Evolutionary conservation across 2,888 invertebrate genomes (phyloP), one percentile per base, ranked within the genome.

Genomic region (Helleia helle): DNA sequence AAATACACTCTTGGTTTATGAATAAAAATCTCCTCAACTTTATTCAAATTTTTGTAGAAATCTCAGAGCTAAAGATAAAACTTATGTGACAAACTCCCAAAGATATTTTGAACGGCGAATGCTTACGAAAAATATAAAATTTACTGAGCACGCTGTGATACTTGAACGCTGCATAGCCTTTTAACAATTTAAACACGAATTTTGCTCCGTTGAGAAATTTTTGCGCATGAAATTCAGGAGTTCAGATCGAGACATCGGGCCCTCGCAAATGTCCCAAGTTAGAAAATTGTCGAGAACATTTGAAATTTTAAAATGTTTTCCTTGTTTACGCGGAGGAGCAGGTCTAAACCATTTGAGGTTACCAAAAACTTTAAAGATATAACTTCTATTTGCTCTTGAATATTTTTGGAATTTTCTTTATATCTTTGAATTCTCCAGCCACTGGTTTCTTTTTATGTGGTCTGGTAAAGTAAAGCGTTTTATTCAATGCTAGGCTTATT

Each of bases 161-260:
- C 51, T 43, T 46, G 47, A 52, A 52, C 54, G 50, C 37, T 42
- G 49, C 48, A 46, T 45, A 44, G 49, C 52, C 64, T 65, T 64
- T 74, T 67, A 71, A 71, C 71, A 70, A 77, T 79, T 76, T 69
- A 68, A 71, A 71, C 71, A 71, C 56, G 66, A 63, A 67, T 65
- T 46, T 58, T 26, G 40, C 40, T 26, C 40, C 48, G 46, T 48
- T 54, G 54, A 58, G 62, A 67, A 67, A 74, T 75, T 73, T 76
- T 75, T 69, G 66, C 62, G 69, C 70, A 69, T 70, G 65, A 71
- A 72, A 70, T 70, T 69, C 59, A 25, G 43, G 42, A 49, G 48
- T 43, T 22, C 9, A 9, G 17, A 41, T 46, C 46, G 50, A 42
- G 48, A 54, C 50, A 46, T 41, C 45, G 50, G 44, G 37, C 28